Evolutionary conservation across 2,888 invertebrate species (phyloP).

Genomic region (Helicoverpa assulta): DNA sequence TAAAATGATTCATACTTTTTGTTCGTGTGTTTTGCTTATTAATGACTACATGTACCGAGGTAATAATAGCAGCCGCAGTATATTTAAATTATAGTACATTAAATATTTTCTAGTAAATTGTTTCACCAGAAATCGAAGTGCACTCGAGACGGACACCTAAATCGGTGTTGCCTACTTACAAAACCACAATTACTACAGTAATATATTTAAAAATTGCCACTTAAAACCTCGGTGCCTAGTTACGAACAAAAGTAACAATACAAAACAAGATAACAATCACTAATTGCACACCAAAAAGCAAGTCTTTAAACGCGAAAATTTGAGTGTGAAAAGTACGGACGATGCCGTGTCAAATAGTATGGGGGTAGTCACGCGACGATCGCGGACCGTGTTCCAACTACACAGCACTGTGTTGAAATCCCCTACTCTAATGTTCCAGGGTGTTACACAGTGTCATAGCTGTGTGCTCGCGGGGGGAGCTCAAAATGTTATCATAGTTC

Average conservation of each 20-base stretch:
- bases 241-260: conserved; percentile 70
- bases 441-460: conserved; percentile 43
- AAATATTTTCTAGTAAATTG: conserved; percentile 1
- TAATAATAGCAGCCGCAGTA: conserved; percentile 24
- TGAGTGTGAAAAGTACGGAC: conserved; percentile 86
- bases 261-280: conserved; percentile 82
- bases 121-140: conserved; percentile 42
- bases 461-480: conserved; percentile 49
- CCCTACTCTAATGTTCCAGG: conserved; percentile 12
- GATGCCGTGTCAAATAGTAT: conserved; percentile 82
- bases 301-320: conserved; percentile 83
- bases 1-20: conserved; percentile 64
- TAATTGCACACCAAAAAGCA: conserved; percentile 85
- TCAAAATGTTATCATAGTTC: conserved; percentile 77
- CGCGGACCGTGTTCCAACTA: conserved; percentile 62
- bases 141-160: conserved; percentile 40
- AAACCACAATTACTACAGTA: conserved; percentile 51
- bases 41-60: conserved; percentile 36
- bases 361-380: conserved; percentile 78
- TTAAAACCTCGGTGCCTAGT: conserved; percentile 59
- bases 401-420: conserved; percentile 52
- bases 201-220: conserved; percentile 64
- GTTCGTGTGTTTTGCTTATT: conserved; percentile 46
- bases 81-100: not conserved
- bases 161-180: conserved; percentile 48